Percentiles rank a stretch among this genome's conserved stretches.
These are phyloP conservation scores for Conops quadrifasciatus DNA, from an alignment of 2,888 invertebrate genomes.

Conservation along the genomic window DNA sequence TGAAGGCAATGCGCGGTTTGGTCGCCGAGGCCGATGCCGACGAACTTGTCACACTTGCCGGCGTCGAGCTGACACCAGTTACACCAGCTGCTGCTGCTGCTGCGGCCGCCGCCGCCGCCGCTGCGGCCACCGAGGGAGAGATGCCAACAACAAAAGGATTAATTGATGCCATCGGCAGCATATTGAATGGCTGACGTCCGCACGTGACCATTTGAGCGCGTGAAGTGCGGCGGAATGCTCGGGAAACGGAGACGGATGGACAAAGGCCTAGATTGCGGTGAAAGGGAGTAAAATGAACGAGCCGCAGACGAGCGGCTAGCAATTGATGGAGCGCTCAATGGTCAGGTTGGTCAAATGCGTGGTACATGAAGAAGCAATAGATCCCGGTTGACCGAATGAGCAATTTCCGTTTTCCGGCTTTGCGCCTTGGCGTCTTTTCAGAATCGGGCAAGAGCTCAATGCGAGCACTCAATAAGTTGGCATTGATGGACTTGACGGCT, in stretches of 20 bases:
- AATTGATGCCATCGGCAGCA: slow-evolving; percentile 92
- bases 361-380: not conserved
- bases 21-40: slow-evolving; percentile 62
- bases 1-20: slow-evolving; percentile 93
- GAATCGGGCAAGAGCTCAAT: slow-evolving; percentile 11
- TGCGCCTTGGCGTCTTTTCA: not conserved
- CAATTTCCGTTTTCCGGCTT: not conserved
- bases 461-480: slow-evolving; percentile 43
- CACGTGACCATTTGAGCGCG: slow-evolving; percentile 63
- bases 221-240: not conserved
- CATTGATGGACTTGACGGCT: slow-evolving; percentile 52
- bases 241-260: not conserved
- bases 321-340: slow-evolving; percentile 6
- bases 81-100: slow-evolving; percentile 45
- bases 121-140: slow-evolving; percentile 46
- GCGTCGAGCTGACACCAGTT: slow-evolving; percentile 33
- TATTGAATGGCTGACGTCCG: slow-evolving; percentile 66
- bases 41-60: slow-evolving; percentile 31
- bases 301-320: not conserved
- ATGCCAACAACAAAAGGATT: slow-evolving; percentile 60
- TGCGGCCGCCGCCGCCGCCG: slow-evolving; percentile 48
- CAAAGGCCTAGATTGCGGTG: slow-evolving; percentile 26
- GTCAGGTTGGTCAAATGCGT: not conserved
- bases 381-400: slow-evolving; percentile 26
- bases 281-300: slow-evolving; percentile 6